phyloP scores from a whole-genome alignment of 2,888 invertebrate species.

The Abrostola tripartita region DNA sequence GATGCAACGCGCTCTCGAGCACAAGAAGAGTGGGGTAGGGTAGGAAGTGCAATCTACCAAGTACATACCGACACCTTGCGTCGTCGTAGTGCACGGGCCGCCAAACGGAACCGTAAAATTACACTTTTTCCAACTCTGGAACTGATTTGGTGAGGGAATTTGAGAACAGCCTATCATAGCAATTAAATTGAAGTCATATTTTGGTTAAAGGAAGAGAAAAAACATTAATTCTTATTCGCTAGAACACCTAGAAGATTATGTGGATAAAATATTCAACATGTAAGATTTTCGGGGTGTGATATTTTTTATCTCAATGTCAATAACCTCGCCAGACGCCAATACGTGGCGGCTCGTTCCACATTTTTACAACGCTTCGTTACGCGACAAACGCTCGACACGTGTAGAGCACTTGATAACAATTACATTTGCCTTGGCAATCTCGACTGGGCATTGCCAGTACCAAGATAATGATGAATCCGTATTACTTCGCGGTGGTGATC shows the following conservation, averaged over 20 bases:
- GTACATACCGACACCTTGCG: conserved; percentile 37
- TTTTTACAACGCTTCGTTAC: conserved; percentile 64
- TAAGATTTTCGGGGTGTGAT: conserved; percentile 53
- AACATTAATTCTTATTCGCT: background rate
- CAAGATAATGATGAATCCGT: conserved; percentile 26
- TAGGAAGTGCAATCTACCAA: conserved; percentile 32
- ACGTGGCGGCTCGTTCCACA: conserved; percentile 63
- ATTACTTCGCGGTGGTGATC: conserved; percentile 1
- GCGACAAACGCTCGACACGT: conserved; percentile 62
- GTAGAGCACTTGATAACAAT: conserved; percentile 55
- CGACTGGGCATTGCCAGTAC: conserved; percentile 36
- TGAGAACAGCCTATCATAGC: no score
- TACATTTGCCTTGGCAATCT: conserved; percentile 50
- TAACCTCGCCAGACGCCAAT: conserved; percentile 65
- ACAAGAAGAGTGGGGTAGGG: conserved; percentile 27
- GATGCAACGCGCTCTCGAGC: conserved; percentile 58
- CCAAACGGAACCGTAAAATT: conserved; percentile 17
- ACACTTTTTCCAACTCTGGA: conserved; percentile 27
- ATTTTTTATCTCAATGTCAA: conserved; percentile 74
- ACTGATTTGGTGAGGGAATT: background rate
- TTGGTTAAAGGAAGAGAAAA: no score
- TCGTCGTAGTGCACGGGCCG: conserved; percentile 21
- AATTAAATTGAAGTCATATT: no score
- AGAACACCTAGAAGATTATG: conserved; percentile 13
- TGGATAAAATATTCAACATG: conserved; percentile 38